Evolutionary conservation across 2,888 invertebrate species (phyloP).

Genomic region (Axea sp.): DNA sequence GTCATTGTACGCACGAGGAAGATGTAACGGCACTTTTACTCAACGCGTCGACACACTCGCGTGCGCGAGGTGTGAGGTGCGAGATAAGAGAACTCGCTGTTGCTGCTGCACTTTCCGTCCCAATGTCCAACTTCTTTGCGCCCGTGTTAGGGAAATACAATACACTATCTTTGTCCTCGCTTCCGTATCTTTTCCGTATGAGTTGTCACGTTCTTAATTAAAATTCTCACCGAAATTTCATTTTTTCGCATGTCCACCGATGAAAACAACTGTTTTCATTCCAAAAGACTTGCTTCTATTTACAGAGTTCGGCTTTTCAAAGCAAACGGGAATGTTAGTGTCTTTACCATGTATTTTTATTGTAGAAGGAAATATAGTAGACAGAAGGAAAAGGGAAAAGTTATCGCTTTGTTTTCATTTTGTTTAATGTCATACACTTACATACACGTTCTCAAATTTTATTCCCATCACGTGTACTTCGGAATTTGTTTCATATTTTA

Average conservation of each 20-base stretch:
- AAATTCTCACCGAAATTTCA: conserved; percentile 74
- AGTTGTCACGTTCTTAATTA: conserved; percentile 70
- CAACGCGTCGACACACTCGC: conserved; percentile 35
- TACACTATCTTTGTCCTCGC: conserved; percentile 44
- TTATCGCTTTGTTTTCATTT: conserved; percentile 3
- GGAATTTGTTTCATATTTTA: background rate
- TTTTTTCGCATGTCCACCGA: conserved; percentile 51
- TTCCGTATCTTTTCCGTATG: conserved; percentile 64
- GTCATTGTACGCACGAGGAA: conserved; percentile 41
- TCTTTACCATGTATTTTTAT: conserved; percentile 43
- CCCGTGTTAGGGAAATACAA: conserved; percentile 56
- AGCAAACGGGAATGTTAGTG: conserved; percentile 52
- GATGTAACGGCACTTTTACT: conserved; percentile 60
- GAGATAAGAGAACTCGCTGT: conserved; percentile 39
- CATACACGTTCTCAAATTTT: background rate
- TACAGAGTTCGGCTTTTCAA: conserved; percentile 47
- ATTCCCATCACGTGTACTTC: background rate
- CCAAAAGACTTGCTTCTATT: conserved; percentile 22
- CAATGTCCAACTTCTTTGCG: conserved; percentile 31
- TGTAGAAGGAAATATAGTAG: conserved; percentile 40
- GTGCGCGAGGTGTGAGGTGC: conserved; percentile 25
- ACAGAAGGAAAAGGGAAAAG: background rate
- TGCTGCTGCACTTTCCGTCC: conserved; percentile 24
- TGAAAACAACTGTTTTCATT: conserved; percentile 58
- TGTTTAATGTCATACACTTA: background rate